Conservation (phyloP, 1,140 invertebrate species). For the Drosophila elegans region DNA sequence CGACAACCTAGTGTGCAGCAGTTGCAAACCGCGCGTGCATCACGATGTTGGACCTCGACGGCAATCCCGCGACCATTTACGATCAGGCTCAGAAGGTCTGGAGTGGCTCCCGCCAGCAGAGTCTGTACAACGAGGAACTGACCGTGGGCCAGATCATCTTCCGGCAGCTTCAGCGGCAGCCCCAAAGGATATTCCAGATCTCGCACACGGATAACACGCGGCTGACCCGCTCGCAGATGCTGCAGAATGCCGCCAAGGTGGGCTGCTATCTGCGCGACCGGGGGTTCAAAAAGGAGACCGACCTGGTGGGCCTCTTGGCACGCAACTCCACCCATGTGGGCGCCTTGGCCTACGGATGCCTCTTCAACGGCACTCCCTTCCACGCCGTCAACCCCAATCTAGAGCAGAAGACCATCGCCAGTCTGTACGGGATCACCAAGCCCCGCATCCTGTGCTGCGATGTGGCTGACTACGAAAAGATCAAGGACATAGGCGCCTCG, state of each 20-base stretch:
- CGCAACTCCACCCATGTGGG: constrained; percentile 67
- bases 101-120: constrained; percentile 53
- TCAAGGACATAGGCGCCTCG: constrained; percentile 43
- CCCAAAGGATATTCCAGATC: constrained; percentile 68
- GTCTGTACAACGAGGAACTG: constrained; percentile 61
- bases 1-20: constrained; percentile 31
- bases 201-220: constrained; percentile 73
- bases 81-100: constrained; percentile 45
- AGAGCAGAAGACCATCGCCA: constrained; percentile 59
- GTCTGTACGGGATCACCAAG: constrained; percentile 67
- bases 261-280: constrained; percentile 48
- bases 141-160: constrained; percentile 70
- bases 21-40: constrained; percentile 34
- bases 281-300: constrained; percentile 49
- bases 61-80: constrained; percentile 50
- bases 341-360: constrained; percentile 69
- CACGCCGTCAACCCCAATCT: constrained; percentile 70
- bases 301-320: constrained; percentile 70
- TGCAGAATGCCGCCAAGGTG: constrained; percentile 57
- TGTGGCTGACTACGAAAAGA: constrained; percentile 48
- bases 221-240: constrained; percentile 62
- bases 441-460: constrained; percentile 80
- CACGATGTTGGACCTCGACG: constrained; percentile 57
- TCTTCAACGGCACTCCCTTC: constrained; percentile 77
- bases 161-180: constrained; percentile 52